phyloP scores from a whole-genome alignment of 2,888 invertebrate species.

The Drosophila algonquin region DNA sequence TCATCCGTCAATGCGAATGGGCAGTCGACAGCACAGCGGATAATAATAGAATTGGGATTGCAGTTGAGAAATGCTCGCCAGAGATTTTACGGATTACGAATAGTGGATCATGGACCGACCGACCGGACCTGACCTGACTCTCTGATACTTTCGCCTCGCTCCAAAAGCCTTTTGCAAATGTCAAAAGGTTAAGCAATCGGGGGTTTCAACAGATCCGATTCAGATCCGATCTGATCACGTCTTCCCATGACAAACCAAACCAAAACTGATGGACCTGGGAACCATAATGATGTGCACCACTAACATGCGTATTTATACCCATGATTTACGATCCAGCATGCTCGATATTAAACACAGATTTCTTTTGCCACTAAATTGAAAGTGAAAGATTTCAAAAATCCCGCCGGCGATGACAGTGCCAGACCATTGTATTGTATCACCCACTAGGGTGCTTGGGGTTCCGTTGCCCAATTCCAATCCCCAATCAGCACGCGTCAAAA shows the following conservation, averaged over 20 bases:
- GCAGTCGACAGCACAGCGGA: constrained; percentile 35
- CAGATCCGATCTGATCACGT: constrained; percentile 32
- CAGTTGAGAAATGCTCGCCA: constrained; percentile 72
- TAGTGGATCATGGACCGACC: constrained; percentile 14
- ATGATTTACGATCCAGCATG: constrained; percentile 37
- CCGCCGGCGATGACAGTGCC: constrained; percentile 39
- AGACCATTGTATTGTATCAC: constrained; percentile 31
- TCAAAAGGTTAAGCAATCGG: constrained; percentile 61
- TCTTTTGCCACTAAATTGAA: constrained; percentile 29
- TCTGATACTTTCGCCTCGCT: constrained; percentile 34
- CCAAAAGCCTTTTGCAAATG: constrained; percentile 50
- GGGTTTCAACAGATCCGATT: constrained; percentile 9
- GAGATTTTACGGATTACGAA: constrained; percentile 45
- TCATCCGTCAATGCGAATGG: constrained; percentile 58
- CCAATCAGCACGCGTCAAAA: constrained; percentile 60
- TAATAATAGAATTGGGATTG: constrained; percentile 69
- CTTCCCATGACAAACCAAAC: constrained; percentile 55
- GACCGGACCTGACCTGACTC: background rate
- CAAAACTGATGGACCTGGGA: constrained; percentile 23
- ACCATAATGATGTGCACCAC: constrained; percentile 43
- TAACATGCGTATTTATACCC: constrained; percentile 34
- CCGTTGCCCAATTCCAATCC: constrained; percentile 42
- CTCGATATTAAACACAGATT: constrained; percentile 20
- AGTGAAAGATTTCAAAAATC: constrained; percentile 39
- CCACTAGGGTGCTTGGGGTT: constrained; percentile 29